These are phyloP conservation scores for Thryonomys swinderianus DNA, from an alignment of 2,113 vertebrate species.

Conservation along the genomic window DNA sequence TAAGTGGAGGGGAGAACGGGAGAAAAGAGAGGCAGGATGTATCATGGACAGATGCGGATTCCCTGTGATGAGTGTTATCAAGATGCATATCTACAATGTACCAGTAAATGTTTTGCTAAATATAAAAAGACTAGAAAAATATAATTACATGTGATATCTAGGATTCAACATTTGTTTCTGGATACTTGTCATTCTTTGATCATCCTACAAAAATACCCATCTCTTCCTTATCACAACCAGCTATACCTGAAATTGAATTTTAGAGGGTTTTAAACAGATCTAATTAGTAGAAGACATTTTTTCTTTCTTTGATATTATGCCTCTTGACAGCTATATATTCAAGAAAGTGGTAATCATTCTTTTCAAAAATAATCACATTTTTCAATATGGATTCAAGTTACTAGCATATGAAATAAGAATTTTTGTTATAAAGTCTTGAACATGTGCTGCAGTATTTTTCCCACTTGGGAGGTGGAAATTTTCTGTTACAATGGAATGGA, in stretches of 20 bases:
- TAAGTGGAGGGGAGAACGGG: too few relatives aligned
- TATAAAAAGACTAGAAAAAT: too few relatives aligned
- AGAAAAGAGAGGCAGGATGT: too few relatives aligned
- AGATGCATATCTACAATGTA: too few relatives aligned
- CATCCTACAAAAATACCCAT: not conserved
- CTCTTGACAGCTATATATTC: not conserved
- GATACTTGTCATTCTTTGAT: not conserved
- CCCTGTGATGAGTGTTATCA: too few relatives aligned
- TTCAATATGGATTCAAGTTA: not conserved
- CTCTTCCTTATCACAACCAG: not conserved
- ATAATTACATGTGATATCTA: not conserved
- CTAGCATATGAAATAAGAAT: not conserved
- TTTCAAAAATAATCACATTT: not conserved
- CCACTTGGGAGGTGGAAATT: not conserved
- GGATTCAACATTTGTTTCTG: not conserved
- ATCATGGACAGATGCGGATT: too few relatives aligned
- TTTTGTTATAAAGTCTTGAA: constrained; percentile 40
- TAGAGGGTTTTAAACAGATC: not conserved
- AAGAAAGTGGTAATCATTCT: not conserved
- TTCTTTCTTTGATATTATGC: not conserved
- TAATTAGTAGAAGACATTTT: not conserved
- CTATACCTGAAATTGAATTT: not conserved
- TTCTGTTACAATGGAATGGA: not conserved
- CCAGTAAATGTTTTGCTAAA: too few relatives aligned
- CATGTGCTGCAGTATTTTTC: not conserved